Conservation (phyloP, 2,113 vertebrate genomes). For the Dicaeum eximium region DNA sequence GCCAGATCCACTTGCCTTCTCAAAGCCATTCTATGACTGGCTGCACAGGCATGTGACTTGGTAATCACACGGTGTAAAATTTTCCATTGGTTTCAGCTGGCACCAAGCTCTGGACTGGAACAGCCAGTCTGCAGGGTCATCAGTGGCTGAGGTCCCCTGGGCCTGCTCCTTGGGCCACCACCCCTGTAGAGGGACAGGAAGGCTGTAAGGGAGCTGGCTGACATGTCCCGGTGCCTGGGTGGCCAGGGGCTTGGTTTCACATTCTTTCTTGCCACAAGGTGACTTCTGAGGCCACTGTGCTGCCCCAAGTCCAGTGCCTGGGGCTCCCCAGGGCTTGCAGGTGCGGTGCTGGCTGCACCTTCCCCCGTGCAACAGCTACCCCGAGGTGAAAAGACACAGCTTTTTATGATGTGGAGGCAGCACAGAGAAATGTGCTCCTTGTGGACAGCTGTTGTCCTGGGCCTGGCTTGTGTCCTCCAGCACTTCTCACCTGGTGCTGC, state of each 20-base stretch:
- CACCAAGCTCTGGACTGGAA: not conserved
- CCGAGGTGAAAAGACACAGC: not conserved
- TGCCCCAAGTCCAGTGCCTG: rapidly evolving
- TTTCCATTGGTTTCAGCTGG: not conserved
- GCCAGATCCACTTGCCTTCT: not conserved
- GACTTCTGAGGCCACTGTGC: not conserved
- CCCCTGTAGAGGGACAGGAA: not conserved
- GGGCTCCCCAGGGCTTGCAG: not conserved
- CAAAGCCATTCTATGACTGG: not conserved
- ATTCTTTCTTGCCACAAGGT: not conserved
- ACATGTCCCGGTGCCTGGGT: not conserved
- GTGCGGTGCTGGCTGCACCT: rapidly evolving
- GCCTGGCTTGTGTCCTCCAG: not conserved
- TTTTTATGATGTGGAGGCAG: not conserved
- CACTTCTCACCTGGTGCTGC: not conserved
- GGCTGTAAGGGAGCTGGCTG: not conserved
- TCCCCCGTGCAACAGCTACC: not conserved
- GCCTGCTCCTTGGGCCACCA: rapidly evolving
- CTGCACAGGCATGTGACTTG: not conserved
- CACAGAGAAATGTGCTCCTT: slow-evolving; percentile 6
- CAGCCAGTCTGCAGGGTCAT: rapidly evolving
- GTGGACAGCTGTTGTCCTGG: slow-evolving; percentile 43
- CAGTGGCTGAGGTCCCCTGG: not conserved
- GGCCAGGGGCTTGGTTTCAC: not conserved
- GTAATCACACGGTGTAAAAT: not conserved